Evolutionary conservation across 2,113 vertebrate genomes (phyloP).

Genomic region (Gadus chalcogrammus): DNA sequence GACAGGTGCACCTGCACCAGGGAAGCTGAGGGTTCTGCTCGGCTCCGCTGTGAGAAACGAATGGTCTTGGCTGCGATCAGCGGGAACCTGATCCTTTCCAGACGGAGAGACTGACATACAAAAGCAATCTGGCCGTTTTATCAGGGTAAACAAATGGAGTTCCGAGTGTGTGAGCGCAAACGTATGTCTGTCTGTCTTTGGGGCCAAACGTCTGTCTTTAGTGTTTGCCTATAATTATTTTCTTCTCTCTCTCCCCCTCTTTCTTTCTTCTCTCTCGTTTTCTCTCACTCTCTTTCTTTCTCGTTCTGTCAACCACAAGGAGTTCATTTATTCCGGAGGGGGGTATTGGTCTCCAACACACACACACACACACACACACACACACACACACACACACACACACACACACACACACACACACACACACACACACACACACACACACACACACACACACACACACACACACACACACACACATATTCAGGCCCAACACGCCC

Average conservation of each 20-base stretch:
- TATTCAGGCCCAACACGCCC: slow-evolving; percentile 36
- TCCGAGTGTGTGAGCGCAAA: slow-evolving; percentile 15
- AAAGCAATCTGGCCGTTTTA: slow-evolving; percentile 33
- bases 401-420: too few species aligned
- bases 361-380: neutral
- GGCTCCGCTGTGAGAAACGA: slow-evolving; percentile 12
- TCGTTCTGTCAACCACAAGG: slow-evolving; percentile 11
- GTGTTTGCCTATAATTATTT: neutral
- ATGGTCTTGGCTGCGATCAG: slow-evolving; percentile 24
- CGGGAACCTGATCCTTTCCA: slow-evolving; percentile 17
- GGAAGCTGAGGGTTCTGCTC: neutral
- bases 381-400: too few species aligned
- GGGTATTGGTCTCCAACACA: slow-evolving; percentile 37
- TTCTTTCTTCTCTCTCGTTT: slow-evolving; percentile 7
- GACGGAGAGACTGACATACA: slow-evolving; percentile 33
- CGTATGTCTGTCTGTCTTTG: slow-evolving; percentile 20
- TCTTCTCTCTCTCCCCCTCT: slow-evolving; percentile 18
- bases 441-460: too few species aligned
- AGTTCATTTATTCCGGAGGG: slow-evolving; percentile 26
- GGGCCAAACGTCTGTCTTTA: slow-evolving; percentile 16
- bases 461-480: slow-evolving; percentile 2
- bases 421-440: too few species aligned
- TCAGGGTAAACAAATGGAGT: slow-evolving; percentile 4
- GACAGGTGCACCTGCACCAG: too few species aligned
- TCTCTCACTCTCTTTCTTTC: slow-evolving; percentile 20